Conservation (phyloP, 53 echinoderm and acorn worm species). For the Mesocentrotus franciscanus region DNA sequence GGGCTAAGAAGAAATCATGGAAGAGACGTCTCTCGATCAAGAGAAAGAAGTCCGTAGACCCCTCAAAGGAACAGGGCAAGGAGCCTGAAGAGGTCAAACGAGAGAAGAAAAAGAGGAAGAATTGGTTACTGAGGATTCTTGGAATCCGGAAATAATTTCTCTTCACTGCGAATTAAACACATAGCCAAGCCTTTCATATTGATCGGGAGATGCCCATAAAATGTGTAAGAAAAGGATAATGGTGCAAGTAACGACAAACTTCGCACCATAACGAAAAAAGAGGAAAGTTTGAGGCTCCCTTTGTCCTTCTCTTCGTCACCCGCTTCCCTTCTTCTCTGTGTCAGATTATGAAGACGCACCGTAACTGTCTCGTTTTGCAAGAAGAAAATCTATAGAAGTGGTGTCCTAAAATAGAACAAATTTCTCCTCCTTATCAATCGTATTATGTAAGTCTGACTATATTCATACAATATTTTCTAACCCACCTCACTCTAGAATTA, state of each 20-base stretch:
- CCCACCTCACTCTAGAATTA: no score
- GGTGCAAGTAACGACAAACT: background rate
- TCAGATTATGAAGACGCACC: background rate
- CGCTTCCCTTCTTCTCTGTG: background rate
- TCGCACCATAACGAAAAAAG: no score
- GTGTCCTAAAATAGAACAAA: background rate
- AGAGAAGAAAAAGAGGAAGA: slow-evolving; percentile 58
- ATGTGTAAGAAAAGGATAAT: background rate
- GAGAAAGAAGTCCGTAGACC: slow-evolving; percentile 25
- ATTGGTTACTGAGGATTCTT: slow-evolving; percentile 6
- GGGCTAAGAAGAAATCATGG: slow-evolving; percentile 23
- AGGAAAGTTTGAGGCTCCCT: background rate
- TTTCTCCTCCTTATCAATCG: background rate
- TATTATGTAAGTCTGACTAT: background rate
- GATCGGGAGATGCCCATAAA: background rate
- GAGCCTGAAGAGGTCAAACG: background rate
- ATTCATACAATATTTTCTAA: background rate
- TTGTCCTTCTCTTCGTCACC: background rate
- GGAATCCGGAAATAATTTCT: background rate
- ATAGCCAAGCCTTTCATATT: background rate
- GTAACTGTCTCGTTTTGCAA: background rate
- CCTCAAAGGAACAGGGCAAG: background rate
- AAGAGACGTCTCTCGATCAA: slow-evolving; percentile 41
- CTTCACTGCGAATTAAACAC: background rate
- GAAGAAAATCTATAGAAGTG: background rate